These are phyloP conservation scores for Lamprologus tigripictilis DNA, from an alignment of 2,113 vertebrate genomes.

Conservation along the genomic window DNA sequence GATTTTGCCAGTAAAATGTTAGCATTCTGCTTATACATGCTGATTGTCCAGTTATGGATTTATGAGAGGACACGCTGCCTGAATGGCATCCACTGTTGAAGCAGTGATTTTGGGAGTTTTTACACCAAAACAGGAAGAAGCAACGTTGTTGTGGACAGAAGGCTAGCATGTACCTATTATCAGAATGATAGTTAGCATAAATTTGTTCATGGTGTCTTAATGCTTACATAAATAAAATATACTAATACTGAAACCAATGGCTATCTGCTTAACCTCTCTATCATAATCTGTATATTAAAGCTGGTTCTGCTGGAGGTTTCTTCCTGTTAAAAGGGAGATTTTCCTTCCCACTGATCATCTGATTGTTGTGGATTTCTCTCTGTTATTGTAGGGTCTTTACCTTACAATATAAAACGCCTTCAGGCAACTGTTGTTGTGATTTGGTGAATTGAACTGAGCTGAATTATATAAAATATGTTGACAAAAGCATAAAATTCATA, in stretches of 20 bases:
- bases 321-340: neutral
- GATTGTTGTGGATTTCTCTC: neutral
- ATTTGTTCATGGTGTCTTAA: neutral
- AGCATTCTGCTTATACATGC: fast-evolving
- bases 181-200: neutral
- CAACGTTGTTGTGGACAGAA: neutral
- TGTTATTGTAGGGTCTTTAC: neutral
- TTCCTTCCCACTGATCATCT: neutral
- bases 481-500: neutral
- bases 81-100: neutral
- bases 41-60: neutral
- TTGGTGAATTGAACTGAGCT: neutral
- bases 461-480: neutral
- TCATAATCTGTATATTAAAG: neutral
- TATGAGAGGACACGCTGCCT: neutral
- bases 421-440: neutral
- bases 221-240: neutral
- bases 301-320: neutral
- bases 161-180: neutral
- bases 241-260: neutral
- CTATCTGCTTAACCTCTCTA: neutral
- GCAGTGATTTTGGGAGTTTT: neutral
- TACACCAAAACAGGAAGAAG: neutral
- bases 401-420: neutral
- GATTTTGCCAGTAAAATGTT: neutral